Conservation (phyloP, 2,888 invertebrate species). For the Diarsia rubi region DNA sequence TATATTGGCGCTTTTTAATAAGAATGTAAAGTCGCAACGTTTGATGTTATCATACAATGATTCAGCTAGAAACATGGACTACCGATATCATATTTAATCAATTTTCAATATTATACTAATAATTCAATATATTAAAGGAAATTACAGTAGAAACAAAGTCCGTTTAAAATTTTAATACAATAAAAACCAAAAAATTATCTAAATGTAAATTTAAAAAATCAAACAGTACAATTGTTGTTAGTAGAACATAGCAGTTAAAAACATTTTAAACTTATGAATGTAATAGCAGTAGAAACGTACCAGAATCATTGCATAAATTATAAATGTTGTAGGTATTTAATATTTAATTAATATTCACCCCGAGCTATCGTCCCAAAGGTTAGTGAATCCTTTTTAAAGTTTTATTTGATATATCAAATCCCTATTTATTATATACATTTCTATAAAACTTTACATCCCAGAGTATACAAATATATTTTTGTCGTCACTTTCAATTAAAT, state of each 20-base stretch:
- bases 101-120: conserved; percentile 13
- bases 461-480: conserved; percentile 51
- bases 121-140: conserved; percentile 40
- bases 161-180: conserved; percentile 3
- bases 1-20: conserved; percentile 60
- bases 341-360: conserved; percentile 14
- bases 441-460: conserved; percentile 55
- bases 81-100: conserved; percentile 22
- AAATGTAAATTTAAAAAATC: conserved; percentile 10
- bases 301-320: conserved; percentile 8
- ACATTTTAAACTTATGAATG: not conserved
- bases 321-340: conserved; percentile 44
- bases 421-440: conserved; percentile 52
- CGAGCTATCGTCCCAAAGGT: conserved; percentile 74
- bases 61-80: conserved; percentile 29
- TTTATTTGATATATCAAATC: conserved; percentile 53
- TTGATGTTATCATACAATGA: conserved; percentile 46
- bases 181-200: conserved; percentile 10
- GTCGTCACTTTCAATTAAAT: conserved; percentile 39
- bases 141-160: conserved; percentile 14
- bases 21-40: conserved; percentile 42
- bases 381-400: conserved; percentile 73
- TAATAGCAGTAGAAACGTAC: not conserved
- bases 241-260: conserved; percentile 5
- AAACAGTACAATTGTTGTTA: conserved; percentile 26